Evolutionary conservation across 2,888 invertebrate genomes (phyloP).

Genomic region (Actias luna): DNA sequence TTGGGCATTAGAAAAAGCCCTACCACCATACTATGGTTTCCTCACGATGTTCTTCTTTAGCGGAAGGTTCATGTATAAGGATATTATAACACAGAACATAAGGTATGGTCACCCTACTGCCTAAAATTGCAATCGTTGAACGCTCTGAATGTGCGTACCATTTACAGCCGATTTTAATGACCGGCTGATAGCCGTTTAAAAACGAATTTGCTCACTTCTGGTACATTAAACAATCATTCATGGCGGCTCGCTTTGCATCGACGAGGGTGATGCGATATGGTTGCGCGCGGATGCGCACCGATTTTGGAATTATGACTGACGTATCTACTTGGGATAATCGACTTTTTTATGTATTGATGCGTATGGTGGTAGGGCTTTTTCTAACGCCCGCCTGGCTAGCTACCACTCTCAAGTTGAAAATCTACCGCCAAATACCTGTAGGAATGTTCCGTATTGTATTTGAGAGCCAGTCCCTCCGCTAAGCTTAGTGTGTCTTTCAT

Average conservation of each 20-base stretch:
- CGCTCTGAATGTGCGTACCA: constrained; percentile 52
- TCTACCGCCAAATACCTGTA: too few relatives aligned
- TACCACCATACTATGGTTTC: too few relatives aligned
- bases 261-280: constrained; percentile 38
- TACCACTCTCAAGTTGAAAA: too few relatives aligned
- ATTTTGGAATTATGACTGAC: constrained; percentile 22
- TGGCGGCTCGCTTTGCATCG: constrained; percentile 31
- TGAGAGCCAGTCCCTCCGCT: too few relatives aligned
- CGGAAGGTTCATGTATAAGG: too few relatives aligned
- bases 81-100: too few relatives aligned
- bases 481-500: too few relatives aligned
- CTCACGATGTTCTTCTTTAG: too few relatives aligned
- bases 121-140: constrained; percentile 43
- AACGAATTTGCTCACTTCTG: constrained; percentile 83
- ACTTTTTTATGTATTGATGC: background rate
- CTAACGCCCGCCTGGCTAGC: too few relatives aligned
- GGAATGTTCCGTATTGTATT: too few relatives aligned
- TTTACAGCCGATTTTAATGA: constrained; percentile 74
- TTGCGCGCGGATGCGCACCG: constrained; percentile 34
- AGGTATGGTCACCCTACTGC: constrained; percentile 45
- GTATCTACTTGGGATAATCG: background rate
- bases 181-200: constrained; percentile 82
- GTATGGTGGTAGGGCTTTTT: too few relatives aligned
- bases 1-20: too few relatives aligned
- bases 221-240: constrained; percentile 78